Percentiles rank a stretch among this genome's conserved stretches.
Evolutionary conservation across 2,797 vertebrate genomes (phyloP).

Genomic region (Enteromius fasciolatus): DNA sequence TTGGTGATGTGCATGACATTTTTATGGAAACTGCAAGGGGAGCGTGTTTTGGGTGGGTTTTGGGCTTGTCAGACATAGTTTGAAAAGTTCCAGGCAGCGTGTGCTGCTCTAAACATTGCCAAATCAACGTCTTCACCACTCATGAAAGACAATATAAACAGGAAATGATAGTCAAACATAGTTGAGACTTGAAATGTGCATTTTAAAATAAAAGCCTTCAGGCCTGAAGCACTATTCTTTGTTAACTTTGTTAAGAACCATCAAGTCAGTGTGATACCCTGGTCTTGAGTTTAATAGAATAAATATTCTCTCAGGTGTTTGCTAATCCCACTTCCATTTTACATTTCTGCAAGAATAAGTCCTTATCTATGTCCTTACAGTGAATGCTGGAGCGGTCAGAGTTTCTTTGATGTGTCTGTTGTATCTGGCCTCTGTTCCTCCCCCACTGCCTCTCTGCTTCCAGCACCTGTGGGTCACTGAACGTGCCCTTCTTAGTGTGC

Average conservation of each 20-base stretch:
- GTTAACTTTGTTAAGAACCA: not conserved
- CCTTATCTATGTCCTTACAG: constrained; percentile 37
- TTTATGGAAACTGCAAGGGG: constrained; percentile 7
- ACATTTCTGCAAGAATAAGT: constrained; percentile 57
- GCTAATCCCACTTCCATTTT: constrained; percentile 46
- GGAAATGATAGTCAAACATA: constrained; percentile 68
- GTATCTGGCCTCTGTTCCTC: constrained; percentile 3
- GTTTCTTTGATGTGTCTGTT: constrained; percentile 38
- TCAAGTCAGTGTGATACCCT: not conserved
- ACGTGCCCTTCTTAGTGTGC: constrained; percentile 53
- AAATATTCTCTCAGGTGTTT: constrained; percentile 55
- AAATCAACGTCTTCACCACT: constrained; percentile 60
- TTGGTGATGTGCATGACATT: not conserved
- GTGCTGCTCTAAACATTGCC: constrained; percentile 61
- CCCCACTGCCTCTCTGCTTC: constrained; percentile 33
- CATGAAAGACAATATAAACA: constrained; percentile 67
- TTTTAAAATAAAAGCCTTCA: constrained; percentile 16
- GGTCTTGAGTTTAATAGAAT: not conserved
- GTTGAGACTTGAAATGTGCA: constrained; percentile 63
- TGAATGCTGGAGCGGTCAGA: constrained; percentile 39
- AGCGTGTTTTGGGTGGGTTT: constrained; percentile 22
- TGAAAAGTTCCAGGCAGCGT: constrained; percentile 64
- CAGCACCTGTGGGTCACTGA: constrained; percentile 55
- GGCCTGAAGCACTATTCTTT: not conserved
- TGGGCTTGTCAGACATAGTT: constrained; percentile 51